These are phyloP conservation scores for Vireo griseus DNA, from an alignment of 2,797 vertebrate species.

Conservation along the genomic window DNA sequence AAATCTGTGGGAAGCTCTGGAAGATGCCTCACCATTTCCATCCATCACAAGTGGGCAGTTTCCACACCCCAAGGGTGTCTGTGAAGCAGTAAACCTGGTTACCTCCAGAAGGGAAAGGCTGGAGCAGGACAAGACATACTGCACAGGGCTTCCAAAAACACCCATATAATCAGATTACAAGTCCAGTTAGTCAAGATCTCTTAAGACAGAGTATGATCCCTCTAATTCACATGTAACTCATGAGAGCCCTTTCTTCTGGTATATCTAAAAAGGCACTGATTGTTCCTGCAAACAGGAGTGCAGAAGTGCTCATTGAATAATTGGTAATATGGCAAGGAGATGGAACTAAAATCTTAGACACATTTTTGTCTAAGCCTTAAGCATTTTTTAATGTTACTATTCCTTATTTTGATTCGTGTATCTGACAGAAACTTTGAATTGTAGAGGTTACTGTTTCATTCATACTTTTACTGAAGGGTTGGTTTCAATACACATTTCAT, in stretches of 20 bases:
- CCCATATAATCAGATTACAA: constrained; percentile 16
- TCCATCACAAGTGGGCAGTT: neutral
- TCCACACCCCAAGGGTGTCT: neutral
- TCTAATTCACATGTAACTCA: constrained; percentile 7
- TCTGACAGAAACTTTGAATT: neutral
- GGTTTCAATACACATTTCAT: neutral
- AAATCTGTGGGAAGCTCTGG: neutral
- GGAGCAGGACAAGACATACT: neutral
- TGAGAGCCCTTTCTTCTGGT: neutral
- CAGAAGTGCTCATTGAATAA: neutral
- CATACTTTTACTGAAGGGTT: neutral
- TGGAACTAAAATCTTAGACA: neutral
- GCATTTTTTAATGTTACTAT: neutral
- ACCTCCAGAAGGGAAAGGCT: neutral
- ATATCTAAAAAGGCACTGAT: neutral
- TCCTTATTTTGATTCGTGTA: neutral
- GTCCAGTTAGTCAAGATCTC: constrained; percentile 21
- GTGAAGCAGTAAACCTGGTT: neutral
- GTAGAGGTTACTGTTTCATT: neutral
- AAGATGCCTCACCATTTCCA: neutral
- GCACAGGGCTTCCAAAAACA: constrained; percentile 15
- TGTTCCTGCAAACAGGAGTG: neutral
- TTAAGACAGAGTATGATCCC: constrained; percentile 6
- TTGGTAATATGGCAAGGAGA: neutral
- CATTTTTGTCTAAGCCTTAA: neutral